These are phyloP conservation scores for Morelia viridis DNA, from an alignment of 2,797 vertebrate species.

Conservation along the genomic window DNA sequence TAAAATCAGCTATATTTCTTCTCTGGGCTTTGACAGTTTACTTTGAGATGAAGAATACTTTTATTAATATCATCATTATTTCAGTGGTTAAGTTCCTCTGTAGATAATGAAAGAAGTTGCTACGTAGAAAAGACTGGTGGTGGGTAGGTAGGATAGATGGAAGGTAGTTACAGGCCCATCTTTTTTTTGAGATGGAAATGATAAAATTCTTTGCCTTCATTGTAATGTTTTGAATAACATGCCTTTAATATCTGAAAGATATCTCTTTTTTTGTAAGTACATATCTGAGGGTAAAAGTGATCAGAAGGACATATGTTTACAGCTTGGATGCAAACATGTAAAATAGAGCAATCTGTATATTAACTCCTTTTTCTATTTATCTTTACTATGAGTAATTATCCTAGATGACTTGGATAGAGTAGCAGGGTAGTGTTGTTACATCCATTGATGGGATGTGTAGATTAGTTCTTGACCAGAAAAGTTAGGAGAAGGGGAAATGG, in stretches of 20 bases:
- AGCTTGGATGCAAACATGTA: slow-evolving; percentile 79
- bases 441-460: slow-evolving; percentile 67
- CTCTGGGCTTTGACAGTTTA: slow-evolving; percentile 76
- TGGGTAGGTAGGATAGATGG: neutral
- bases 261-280: slow-evolving; percentile 69
- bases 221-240: slow-evolving; percentile 38
- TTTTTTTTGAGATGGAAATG: slow-evolving; percentile 65
- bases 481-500: slow-evolving; percentile 57
- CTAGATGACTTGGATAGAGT: slow-evolving; percentile 66
- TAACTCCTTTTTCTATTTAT: slow-evolving; percentile 77
- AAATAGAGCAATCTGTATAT: slow-evolving; percentile 77
- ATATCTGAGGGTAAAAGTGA: slow-evolving; percentile 73
- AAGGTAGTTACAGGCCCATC: slow-evolving; percentile 52
- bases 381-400: slow-evolving; percentile 74
- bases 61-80: slow-evolving; percentile 54
- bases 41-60: slow-evolving; percentile 75
- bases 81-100: slow-evolving; percentile 63
- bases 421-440: slow-evolving; percentile 68
- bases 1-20: slow-evolving; percentile 50
- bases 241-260: slow-evolving; percentile 72
- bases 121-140: slow-evolving; percentile 4
- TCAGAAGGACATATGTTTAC: slow-evolving; percentile 80
- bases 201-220: slow-evolving; percentile 31
- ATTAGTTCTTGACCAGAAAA: slow-evolving; percentile 66
- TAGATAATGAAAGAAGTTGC: slow-evolving; percentile 55